Base-by-base conservation (phyloP, 2,888 invertebrate genomes). In the Lordiphosa andalusiaca region DNA sequence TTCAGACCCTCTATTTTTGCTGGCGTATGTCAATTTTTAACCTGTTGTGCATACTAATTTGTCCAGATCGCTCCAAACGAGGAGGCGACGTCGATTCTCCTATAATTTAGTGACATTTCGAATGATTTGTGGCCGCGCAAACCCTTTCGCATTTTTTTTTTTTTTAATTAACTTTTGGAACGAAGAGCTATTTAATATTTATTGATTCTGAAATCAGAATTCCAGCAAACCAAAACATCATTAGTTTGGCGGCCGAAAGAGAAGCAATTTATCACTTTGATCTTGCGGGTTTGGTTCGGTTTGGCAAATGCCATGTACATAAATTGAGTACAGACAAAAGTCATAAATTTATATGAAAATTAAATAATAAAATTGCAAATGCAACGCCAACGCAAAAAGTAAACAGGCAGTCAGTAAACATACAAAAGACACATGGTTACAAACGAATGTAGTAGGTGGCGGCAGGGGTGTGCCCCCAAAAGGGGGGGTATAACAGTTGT, bases 21-120 rank as follows among this genome's bases (percentile, higher is more conserved):
- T 55, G 67, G 67, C 68, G 68, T 68, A 63, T 67, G 68, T 63
- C 68, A 70, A 72, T 73, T 70, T 61, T 69, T 69, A 72, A 72
- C 73, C 71, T 73, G 74, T 73, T 73, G 68, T 68, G 74, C 73
- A 73, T 73, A 73, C 73, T 73, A 73, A 72, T 72, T 73, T 69
- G 52, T 58, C 47, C 41, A 56, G 19, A 40, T 41, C 13, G 3
- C 19, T 19, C 19, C 19, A 19, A 2, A 2, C 19, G 19, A 19
- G 19, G 19, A 19, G 19, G 16, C 1, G 16, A 16, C 1, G 16
- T 1, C 16, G 16, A 16, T 39, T 25, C 35, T 30, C 53, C 46
- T 55, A 67, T 64, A 58, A 52, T 55, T 69, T 61, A 55, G 65
- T 69, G 69, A 69, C 69, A 69, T 69, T 66, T 68, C 59, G 59